These are phyloP conservation scores for Pelobates fuscus DNA, from an alignment of 2,113 vertebrate genomes.

Conservation along the genomic window DNA sequence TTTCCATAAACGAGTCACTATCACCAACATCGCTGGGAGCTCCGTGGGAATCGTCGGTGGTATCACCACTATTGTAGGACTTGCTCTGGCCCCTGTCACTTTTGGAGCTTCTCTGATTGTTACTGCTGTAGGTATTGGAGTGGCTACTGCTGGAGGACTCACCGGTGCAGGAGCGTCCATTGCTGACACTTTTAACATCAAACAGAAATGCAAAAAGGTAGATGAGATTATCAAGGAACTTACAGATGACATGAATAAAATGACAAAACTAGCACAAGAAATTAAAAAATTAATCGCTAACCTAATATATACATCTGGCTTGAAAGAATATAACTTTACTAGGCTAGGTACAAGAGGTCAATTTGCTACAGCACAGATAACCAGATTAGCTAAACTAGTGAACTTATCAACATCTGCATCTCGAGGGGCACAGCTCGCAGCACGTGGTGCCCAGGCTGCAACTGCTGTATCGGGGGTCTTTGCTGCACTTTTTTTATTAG, in stretches of 20 bases:
- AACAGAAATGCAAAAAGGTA: constrained; percentile 70
- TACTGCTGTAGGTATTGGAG: constrained; percentile 68
- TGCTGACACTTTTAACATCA: constrained; percentile 68
- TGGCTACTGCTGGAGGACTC: constrained; percentile 71
- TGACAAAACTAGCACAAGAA: constrained; percentile 65
- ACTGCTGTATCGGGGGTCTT: constrained; percentile 70
- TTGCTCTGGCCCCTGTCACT: constrained; percentile 68
- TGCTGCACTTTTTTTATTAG: constrained; percentile 67
- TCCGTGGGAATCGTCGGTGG: constrained; percentile 69
- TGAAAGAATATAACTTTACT: neutral
- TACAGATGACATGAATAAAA: constrained; percentile 64
- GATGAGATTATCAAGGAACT: constrained; percentile 72
- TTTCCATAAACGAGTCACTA: constrained; percentile 64
- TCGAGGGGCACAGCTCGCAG: constrained; percentile 49
- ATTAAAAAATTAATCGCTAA: constrained; percentile 24
- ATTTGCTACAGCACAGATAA: constrained; percentile 35
- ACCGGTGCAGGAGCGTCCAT: constrained; percentile 70
- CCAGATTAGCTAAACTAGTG: constrained; percentile 54
- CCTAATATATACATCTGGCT: neutral
- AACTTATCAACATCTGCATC: constrained; percentile 26
- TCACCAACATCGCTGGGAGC: constrained; percentile 61
- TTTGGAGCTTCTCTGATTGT: constrained; percentile 66
- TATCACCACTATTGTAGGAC: constrained; percentile 68
- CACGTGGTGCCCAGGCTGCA: constrained; percentile 62
- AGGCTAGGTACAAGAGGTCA: neutral